Evolutionary conservation across 2,113 vertebrate species (phyloP), one percentile per base, ranked within the genome.

Genomic region (Mirza zaza): DNA sequence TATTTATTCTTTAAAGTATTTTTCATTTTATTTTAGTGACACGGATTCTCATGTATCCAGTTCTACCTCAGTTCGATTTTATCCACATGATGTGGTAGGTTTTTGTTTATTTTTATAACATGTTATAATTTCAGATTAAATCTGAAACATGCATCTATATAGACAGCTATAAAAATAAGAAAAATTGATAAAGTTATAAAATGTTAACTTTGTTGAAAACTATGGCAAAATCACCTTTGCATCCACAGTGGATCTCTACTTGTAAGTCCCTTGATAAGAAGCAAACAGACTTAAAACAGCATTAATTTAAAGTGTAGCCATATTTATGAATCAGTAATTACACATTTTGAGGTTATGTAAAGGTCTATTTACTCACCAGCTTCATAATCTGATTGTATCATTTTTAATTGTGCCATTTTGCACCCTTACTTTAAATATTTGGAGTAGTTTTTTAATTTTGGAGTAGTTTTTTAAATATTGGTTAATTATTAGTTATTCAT

Each of bases 21-120:
- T 98, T 95, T 97, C 93, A 96, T 98, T 96, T 98, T 98, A 97
- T 98, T 99, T 87, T 98, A 99, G 99, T 99, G 99, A 99, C 98
- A 99, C 99, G 50, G 99, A 99, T 98, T 99, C 99, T 98, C 99
- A 99, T 97, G 99, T 99, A 98, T 99, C 99, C 99, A 99, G 99
- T 99, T 99, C 99, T 99, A 99, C 99, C 99, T 99, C 99, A 99
- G 99, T 99, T 99, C 99, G 99, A 98, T 99, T 99, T 99, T 99
- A 99, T 98, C 99, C 99, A 98, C 99, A 99, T 98, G 99, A 99
- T 99, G 99, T 99, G 99, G 99, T 99, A 99, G 99, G 99, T 98
- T 92, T 97, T 98, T 95, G 86, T 96, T 95, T 27, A 96, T 97
- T 87, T 90, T 97, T 97, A 70, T 94, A 80, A 88, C 63, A 70